A percentile compares a stretch with the other conserved stretches of the same genome.
These are phyloP conservation scores for Ammodytes dubius DNA, from an alignment of 2,113 vertebrate species.

Conservation along the genomic window DNA sequence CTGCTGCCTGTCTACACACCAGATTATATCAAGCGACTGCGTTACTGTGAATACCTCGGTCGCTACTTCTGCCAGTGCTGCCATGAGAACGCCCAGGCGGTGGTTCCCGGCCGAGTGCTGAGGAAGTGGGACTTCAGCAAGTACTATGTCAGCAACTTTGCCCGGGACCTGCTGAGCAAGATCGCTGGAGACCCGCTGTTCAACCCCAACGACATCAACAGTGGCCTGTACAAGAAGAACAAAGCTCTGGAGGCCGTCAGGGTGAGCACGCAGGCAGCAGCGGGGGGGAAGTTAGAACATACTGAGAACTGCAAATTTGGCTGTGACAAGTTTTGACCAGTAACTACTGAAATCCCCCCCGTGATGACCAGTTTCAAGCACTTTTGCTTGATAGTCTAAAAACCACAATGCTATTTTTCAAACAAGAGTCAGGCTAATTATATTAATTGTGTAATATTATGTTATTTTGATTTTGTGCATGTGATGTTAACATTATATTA, in stretches of 20 bases:
- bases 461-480: too few relatives aligned
- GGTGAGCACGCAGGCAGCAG: slow-evolving; percentile 79
- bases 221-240: slow-evolving; percentile 91
- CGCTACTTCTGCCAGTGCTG: slow-evolving; percentile 99
- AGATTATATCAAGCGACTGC: slow-evolving; percentile 97
- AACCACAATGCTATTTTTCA: too few relatives aligned
- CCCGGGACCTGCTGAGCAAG: slow-evolving; percentile 94
- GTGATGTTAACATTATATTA: too few relatives aligned
- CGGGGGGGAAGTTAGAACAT: neutral
- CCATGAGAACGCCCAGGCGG: slow-evolving; percentile 92
- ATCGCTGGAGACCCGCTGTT: slow-evolving; percentile 96
- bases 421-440: too few relatives aligned
- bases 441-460: too few relatives aligned
- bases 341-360: neutral
- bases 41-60: slow-evolving; percentile 97
- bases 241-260: slow-evolving; percentile 92
- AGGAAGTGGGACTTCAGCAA: slow-evolving; percentile 98
- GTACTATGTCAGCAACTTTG: slow-evolving; percentile 96
- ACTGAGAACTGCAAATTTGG: neutral
- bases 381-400: neutral
- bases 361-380: neutral
- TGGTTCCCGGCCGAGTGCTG: slow-evolving; percentile 93
- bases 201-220: slow-evolving; percentile 94
- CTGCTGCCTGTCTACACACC: neutral
- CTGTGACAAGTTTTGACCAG: too few relatives aligned